Percentiles rank a stretch among this genome's conserved stretches.
Conservation (phyloP, 2,797 vertebrate species). For the Morus bassanus region DNA sequence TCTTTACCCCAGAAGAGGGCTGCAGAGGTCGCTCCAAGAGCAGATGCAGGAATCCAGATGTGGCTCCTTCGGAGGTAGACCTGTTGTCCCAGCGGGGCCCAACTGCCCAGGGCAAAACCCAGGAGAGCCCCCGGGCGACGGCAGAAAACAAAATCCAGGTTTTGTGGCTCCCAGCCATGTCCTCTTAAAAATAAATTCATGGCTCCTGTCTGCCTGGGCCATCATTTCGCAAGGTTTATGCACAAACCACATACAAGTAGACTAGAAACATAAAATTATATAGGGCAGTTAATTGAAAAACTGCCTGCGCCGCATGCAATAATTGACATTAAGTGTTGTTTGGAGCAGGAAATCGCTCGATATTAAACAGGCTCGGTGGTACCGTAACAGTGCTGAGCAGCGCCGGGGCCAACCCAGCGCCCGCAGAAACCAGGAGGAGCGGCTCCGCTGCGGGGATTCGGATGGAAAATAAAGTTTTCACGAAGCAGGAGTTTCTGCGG, state of each 20-base stretch:
- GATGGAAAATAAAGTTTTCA: neutral
- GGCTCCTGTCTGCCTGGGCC: neutral
- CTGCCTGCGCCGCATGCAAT: neutral
- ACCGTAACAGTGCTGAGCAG: neutral
- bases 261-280: conserved; percentile 33
- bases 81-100: neutral
- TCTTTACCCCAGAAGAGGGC: neutral
- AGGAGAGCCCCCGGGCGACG: rapidly evolving
- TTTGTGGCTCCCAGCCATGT: neutral
- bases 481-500: neutral
- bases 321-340: conserved; percentile 13
- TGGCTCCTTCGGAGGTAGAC: neutral
- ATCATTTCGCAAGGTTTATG: neutral
- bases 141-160: neutral
- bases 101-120: neutral
- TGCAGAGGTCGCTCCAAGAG: neutral
- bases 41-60: neutral
- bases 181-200: neutral
- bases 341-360: neutral
- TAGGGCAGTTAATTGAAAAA: conserved; percentile 40
- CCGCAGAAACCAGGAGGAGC: neutral
- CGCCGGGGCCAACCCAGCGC: neutral
- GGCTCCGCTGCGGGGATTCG: rapidly evolving
- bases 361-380: neutral
- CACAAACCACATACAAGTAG: neutral